phyloP scores from a whole-genome alignment of 2,888 invertebrate species.

The Marasmarcha lunaedactyla region DNA sequence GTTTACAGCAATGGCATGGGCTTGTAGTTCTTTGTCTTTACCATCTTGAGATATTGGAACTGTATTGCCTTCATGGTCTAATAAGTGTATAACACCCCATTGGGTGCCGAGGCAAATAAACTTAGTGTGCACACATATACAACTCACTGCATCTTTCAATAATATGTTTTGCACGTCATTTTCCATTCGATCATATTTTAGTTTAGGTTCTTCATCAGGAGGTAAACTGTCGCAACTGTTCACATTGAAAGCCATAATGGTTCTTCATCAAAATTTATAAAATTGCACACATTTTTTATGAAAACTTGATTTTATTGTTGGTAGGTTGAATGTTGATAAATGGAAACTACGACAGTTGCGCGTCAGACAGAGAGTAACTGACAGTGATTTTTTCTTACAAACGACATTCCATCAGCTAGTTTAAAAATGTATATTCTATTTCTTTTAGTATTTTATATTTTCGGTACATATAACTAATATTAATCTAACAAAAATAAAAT shows the following conservation, averaged over 20 bases:
- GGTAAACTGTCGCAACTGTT: slow-evolving; percentile 55
- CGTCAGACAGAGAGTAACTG: too few relatives aligned
- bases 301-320: too few relatives aligned
- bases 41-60: slow-evolving; percentile 69
- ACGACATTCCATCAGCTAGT: too few relatives aligned
- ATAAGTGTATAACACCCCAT: slow-evolving; percentile 88
- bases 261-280: slow-evolving; percentile 1
- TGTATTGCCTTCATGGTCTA: slow-evolving; percentile 92
- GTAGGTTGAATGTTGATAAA: too few relatives aligned
- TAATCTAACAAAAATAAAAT: too few relatives aligned
- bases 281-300: slow-evolving; percentile 6
- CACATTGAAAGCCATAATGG: slow-evolving; percentile 46
- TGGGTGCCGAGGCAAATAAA: slow-evolving; percentile 94
- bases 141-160: slow-evolving; percentile 85
- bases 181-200: slow-evolving; percentile 90
- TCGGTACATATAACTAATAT: too few relatives aligned
- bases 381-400: too few relatives aligned
- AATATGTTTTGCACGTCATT: slow-evolving; percentile 90
- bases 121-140: slow-evolving; percentile 94
- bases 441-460: too few relatives aligned
- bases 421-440: too few relatives aligned
- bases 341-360: too few relatives aligned
- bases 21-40: slow-evolving; percentile 76
- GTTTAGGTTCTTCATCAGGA: slow-evolving; percentile 80
- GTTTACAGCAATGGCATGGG: slow-evolving; percentile 92